Conservation (phyloP, 2,888 invertebrate genomes). For the Amitus sp. region DNA sequence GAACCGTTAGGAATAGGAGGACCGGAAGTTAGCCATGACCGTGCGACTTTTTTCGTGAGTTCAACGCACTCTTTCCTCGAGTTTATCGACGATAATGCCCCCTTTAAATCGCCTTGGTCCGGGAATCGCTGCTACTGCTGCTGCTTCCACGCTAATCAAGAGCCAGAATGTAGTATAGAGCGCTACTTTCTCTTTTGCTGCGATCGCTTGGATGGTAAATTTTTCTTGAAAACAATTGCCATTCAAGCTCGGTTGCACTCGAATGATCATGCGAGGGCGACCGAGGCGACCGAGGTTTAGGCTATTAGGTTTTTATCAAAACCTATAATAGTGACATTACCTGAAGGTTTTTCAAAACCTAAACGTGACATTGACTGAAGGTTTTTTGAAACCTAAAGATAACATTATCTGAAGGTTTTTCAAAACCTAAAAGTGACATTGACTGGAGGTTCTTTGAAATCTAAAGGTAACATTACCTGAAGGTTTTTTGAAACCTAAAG, state of each 20-base stretch:
- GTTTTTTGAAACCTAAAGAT: no score
- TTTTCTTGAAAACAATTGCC: conserved; percentile 39
- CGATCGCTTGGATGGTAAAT: conserved; percentile 35
- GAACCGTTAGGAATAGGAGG: not conserved
- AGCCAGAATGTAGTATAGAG: conserved; percentile 33
- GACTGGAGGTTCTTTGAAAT: no score
- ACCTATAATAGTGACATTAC: no score
- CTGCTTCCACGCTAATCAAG: conserved; percentile 40
- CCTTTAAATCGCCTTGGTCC: conserved; percentile 30
- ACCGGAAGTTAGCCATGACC: conserved; percentile 21
- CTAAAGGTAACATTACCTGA: no score
- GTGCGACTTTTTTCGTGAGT: conserved; percentile 12
- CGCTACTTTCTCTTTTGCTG: conserved; percentile 31
- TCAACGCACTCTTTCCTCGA: conserved; percentile 17
- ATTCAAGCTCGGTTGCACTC: conserved; percentile 34
- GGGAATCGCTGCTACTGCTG: conserved; percentile 35
- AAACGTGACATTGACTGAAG: no score
- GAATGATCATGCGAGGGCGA: conserved; percentile 34
- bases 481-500: no score
- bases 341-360: no score
- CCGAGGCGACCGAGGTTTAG: no score
- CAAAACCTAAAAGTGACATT: no score
- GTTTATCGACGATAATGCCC: conserved; percentile 26
- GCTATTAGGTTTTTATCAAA: no score
- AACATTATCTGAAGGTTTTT: no score